Evolutionary conservation across 2,113 vertebrate genomes (phyloP).

Genomic region (Euleptes europaea): DNA sequence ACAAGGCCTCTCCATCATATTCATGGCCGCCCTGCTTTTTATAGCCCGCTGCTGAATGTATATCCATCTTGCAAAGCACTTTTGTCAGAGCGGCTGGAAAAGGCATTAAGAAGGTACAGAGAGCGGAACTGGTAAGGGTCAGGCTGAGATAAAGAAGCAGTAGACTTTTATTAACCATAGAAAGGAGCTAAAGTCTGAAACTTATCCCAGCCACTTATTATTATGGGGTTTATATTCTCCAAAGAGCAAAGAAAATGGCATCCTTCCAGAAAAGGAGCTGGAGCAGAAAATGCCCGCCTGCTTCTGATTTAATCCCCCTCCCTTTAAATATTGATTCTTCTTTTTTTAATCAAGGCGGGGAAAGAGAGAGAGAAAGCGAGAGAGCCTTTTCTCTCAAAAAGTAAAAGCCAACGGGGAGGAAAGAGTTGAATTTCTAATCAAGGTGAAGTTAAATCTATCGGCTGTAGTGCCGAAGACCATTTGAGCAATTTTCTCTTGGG

Average conservation of each 20-base stretch:
- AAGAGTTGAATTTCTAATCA: slow-evolving; percentile 10
- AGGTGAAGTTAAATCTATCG: not conserved
- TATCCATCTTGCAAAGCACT: not conserved
- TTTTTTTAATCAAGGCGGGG: slow-evolving; percentile 13
- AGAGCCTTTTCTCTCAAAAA: not conserved
- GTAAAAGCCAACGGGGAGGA: not conserved
- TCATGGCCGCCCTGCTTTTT: fast-evolving
- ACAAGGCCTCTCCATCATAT: fast-evolving
- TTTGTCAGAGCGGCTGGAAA: slow-evolving; percentile 8
- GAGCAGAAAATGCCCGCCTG: not conserved
- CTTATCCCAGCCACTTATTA: not conserved
- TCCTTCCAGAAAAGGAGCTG: not conserved
- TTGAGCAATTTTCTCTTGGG: not conserved
- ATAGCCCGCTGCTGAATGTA: not conserved
- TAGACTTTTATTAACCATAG: fast-evolving
- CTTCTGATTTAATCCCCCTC: not conserved
- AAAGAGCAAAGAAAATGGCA: not conserved
- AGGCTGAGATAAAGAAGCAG: not conserved
- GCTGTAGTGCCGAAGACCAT: no score
- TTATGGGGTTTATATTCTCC: not conserved
- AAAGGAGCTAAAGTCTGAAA: not conserved
- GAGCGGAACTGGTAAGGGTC: not conserved
- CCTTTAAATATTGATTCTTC: slow-evolving; percentile 8
- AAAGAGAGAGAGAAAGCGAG: not conserved
- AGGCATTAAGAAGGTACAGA: not conserved